Conservation (phyloP, 2,888 invertebrate species). For the Abrostola tripartita region DNA sequence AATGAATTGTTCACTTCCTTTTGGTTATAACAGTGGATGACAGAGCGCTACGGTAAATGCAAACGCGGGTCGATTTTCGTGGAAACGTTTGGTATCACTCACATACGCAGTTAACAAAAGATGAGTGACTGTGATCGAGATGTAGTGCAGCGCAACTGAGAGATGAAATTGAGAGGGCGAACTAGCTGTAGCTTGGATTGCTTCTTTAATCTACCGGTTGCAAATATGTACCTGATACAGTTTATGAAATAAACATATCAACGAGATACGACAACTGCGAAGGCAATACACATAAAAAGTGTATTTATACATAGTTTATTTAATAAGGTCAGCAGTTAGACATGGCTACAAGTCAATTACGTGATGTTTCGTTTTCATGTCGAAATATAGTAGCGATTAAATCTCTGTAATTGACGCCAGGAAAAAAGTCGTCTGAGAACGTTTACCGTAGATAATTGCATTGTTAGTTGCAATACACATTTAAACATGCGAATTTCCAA, state of each 20-base stretch:
- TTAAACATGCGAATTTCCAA: constrained; percentile 25
- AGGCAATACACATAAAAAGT: too few relatives aligned
- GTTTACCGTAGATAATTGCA: constrained; percentile 22
- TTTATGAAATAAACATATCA: background rate
- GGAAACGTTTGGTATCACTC: constrained; percentile 34
- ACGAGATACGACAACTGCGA: background rate
- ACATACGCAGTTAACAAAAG: constrained; percentile 12
- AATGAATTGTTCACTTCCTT: constrained; percentile 64
- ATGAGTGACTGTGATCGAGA: constrained; percentile 19
- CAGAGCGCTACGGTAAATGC: constrained; percentile 28
- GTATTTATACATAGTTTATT: constrained; percentile 11
- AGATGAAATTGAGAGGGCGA: background rate
- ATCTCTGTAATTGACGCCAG: constrained; percentile 40
- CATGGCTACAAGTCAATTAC: constrained; percentile 60
- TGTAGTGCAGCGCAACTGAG: background rate
- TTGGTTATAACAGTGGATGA: constrained; percentile 36
- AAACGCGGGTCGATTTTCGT: constrained; percentile 39
- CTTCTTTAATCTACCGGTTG: too few relatives aligned
- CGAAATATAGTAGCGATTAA: constrained; percentile 49
- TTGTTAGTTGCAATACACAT: constrained; percentile 38
- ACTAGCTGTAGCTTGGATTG: constrained; percentile 1
- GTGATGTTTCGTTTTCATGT: constrained; percentile 52
- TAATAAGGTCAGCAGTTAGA: constrained; percentile 58
- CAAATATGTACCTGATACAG: too few relatives aligned
- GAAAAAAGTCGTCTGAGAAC: constrained; percentile 34